Base-by-base conservation (phyloP, 2,113 vertebrate species). In the Girardinichthys multiradiatus region DNA sequence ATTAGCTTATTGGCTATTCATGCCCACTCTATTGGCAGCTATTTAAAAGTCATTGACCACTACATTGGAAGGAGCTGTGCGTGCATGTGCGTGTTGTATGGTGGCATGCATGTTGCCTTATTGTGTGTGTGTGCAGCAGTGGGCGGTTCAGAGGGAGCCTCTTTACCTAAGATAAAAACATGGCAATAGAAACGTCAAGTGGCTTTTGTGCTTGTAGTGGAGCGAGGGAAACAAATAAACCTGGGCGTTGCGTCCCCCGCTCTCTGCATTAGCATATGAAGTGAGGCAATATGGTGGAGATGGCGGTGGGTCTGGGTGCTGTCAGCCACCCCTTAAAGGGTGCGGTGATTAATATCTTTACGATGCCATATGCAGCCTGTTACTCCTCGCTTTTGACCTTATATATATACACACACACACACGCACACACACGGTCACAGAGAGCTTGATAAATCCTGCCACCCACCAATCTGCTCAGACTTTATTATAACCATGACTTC, bases 311-410 rank as follows among this genome's bases (percentile, higher is more conserved):
- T 94, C 95, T 87, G 94, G 94, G 94, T 89, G 93, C 93, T 97
- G 97, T 97, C 97, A 97, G 91, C 92, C 81, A 70, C 31, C 90
- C 93, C 95, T 96, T 97, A 97, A 95, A 95, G 93, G 87, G 77
- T 72, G 71, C 87, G 0, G 95, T 99, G 97, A 98, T 98, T 97
- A 97, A 99, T 98, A 96, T 96, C 97, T 97, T 98, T 98, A 96
- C 95, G 89, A 98, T 98, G 96, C 96, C 94, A 95, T 95, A 48
- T 95, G 94, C 94, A 95, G 96, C 95, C 89, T 84, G 89, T 76
- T 92, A 91, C 92, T 95, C 96, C 94, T 87, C 92, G 87, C 70
- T 91, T 85, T 81, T 92, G 92, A 95, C 86, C 86, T 84, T 80
- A 74, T 69, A 42, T 72, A 79, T 70, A 72, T 64, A 28, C 76